These are phyloP conservation scores for Galleria mellonella DNA, from an alignment of 1,140 invertebrate genomes.

Conservation along the genomic window DNA sequence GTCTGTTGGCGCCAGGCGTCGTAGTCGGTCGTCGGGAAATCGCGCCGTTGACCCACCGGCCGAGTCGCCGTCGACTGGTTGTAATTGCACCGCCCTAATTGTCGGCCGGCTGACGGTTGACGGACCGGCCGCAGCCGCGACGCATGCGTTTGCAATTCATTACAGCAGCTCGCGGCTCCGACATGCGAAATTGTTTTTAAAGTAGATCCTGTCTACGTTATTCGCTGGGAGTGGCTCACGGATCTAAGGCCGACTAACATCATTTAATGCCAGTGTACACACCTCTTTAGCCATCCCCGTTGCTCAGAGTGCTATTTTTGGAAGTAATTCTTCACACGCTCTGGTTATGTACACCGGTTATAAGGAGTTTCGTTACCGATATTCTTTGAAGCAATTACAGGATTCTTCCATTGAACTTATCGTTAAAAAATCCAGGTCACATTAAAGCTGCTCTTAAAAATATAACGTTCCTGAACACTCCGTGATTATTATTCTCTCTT, in stretches of 20 bases:
- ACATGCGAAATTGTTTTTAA: conserved; percentile 50
- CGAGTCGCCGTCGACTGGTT: conserved; percentile 39
- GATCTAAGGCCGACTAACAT: conserved; percentile 42
- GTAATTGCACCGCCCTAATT: conserved; percentile 66
- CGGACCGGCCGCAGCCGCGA: conserved; percentile 26
- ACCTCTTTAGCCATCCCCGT: too few relatives aligned
- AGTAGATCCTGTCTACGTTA: conserved; percentile 38
- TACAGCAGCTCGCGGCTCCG: conserved; percentile 21
- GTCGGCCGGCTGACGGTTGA: conserved; percentile 39
- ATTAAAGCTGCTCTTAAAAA: conserved; percentile 4
- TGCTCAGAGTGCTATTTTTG: too few relatives aligned
- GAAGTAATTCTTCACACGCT: too few relatives aligned
- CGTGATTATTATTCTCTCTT: conserved; percentile 4
- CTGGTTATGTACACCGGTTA: too few relatives aligned
- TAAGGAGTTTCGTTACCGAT: too few relatives aligned
- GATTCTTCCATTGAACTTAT: conserved; percentile 7
- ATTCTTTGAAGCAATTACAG: not conserved
- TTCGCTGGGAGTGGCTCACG: conserved; percentile 25
- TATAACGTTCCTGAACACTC: conserved; percentile 8
- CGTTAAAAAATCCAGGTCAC: conserved; percentile 10
- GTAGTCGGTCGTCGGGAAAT: conserved; percentile 41
- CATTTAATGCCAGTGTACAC: conserved; percentile 12
- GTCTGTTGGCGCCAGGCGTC: conserved; percentile 51
- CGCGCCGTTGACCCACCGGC: conserved; percentile 56
- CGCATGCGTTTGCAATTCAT: conserved; percentile 45